Evolutionary conservation across 2,113 vertebrate species (phyloP), one percentile per base, ranked within the genome.

Genomic region (Stictonetta naevosa): DNA sequence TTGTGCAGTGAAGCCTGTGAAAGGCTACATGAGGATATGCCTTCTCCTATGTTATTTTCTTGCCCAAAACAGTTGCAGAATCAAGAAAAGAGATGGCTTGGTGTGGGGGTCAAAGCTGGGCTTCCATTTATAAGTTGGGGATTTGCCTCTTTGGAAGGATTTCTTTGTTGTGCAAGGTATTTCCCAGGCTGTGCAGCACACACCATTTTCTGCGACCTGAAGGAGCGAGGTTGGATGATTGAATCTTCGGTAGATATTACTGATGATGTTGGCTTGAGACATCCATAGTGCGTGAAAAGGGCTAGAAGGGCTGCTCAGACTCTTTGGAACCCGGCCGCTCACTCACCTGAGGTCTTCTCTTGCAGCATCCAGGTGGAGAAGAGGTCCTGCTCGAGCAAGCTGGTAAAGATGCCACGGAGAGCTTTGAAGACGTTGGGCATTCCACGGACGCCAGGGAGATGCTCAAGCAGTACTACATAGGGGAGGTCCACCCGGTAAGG

Each of bases 401-500:
- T 5, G 99, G 99, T 23, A 71, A 91, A 34, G 99, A 99, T 82
- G 99, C 99, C 64, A 99, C 99, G 2, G 99, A 99, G 96, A 99
- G 98, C 93, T 99, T 99, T 38, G 99, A 99, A 89, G 99, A 99
- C 56, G 99, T 99, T 7, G 99, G 99, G 25, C 99, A 99, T 93
- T 99, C 99, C 53, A 95, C 82, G 28, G 99, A 99, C 62, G 99
- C 99, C 96, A 98, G 98, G 93, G 99, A 99, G 58, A 99, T 99
- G 99, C 99, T 99, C 5, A 97, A 98, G 92, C 98, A 99, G 95
- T 99, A 98, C 97, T 98, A 97, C 72, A 91, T 99, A 6, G 99
- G 99, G 50, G 99, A 99, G 83, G 69, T 99, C 55, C 98, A 99
- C 71, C 97, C 98, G 98, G 99, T 99, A 98, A 97, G 97, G 91